Percentiles rank a stretch among this genome's conserved stretches.
Conservation (phyloP, 2,797 vertebrate species). For the Chaunax sp. region DNA sequence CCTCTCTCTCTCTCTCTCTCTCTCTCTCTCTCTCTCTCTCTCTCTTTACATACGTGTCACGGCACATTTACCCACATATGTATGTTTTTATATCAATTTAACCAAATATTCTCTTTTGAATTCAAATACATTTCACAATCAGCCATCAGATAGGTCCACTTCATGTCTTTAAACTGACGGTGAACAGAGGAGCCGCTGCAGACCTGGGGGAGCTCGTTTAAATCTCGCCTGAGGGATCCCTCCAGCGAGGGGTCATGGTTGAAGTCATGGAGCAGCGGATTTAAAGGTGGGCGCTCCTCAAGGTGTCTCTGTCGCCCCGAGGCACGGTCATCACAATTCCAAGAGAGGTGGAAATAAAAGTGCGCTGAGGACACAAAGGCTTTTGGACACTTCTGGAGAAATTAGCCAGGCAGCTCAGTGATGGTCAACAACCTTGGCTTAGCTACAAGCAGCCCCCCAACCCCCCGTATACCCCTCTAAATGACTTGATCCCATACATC, state of each 20-base stretch:
- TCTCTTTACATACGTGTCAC: slow-evolving; percentile 50
- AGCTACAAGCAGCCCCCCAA: slow-evolving; percentile 56
- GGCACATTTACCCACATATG: slow-evolving; percentile 60
- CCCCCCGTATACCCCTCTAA: slow-evolving; percentile 43
- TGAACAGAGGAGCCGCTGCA: slow-evolving; percentile 55
- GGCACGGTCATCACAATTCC: slow-evolving; percentile 86
- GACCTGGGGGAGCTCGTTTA: slow-evolving; percentile 89
- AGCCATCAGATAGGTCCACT: slow-evolving; percentile 61
- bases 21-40: slow-evolving; percentile 31
- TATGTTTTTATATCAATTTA: slow-evolving; percentile 63
- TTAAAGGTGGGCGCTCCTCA: slow-evolving; percentile 87
- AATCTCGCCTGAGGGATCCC: slow-evolving; percentile 88
- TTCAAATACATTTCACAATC: slow-evolving; percentile 57
- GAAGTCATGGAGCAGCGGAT: slow-evolving; percentile 82
- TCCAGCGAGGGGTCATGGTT: slow-evolving; percentile 86
- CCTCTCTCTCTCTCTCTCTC: slow-evolving; percentile 27
- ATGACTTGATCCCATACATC: slow-evolving; percentile 64
- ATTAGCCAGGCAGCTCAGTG: slow-evolving; percentile 74
- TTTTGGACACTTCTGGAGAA: slow-evolving; percentile 85
- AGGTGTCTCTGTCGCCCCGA: slow-evolving; percentile 86
- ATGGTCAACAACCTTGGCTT: slow-evolving; percentile 71
- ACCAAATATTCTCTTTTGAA: slow-evolving; percentile 55
- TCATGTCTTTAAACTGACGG: slow-evolving; percentile 63
- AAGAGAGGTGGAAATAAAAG: slow-evolving; percentile 84
- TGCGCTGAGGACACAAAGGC: slow-evolving; percentile 82